A percentile compares a stretch with the other conserved stretches of the same genome.
phyloP scores from a whole-genome alignment of 2,797 vertebrate genomes.

The Danio albolineatus region DNA sequence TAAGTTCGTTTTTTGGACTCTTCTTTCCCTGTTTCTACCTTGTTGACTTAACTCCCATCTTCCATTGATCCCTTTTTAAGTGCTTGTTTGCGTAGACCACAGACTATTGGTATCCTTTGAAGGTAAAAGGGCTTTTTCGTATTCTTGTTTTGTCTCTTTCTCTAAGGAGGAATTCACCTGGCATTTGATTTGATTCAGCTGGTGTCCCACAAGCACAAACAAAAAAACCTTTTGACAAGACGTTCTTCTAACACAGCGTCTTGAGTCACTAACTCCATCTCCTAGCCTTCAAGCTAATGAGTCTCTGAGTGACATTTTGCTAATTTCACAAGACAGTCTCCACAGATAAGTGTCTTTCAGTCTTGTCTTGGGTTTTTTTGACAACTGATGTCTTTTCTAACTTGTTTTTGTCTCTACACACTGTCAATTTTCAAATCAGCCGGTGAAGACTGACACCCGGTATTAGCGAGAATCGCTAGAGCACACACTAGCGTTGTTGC shows the following conservation, averaged over 20 bases:
- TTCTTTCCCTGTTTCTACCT: constrained; percentile 23
- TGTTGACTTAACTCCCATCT: constrained; percentile 43
- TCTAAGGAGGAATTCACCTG: constrained; percentile 23
- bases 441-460: constrained; percentile 27
- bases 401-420: constrained; percentile 45
- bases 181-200: constrained; percentile 18
- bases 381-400: constrained; percentile 36
- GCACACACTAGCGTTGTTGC: neutral
- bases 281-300: constrained; percentile 52
- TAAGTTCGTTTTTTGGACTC: constrained; percentile 26
- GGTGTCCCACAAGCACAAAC: constrained; percentile 26
- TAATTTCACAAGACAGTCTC: constrained; percentile 52
- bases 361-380: constrained; percentile 34
- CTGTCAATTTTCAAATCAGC: constrained; percentile 54
- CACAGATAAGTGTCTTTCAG: constrained; percentile 42
- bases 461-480: neutral
- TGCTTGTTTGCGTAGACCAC: constrained; percentile 17
- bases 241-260: constrained; percentile 30
- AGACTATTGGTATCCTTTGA: constrained; percentile 38
- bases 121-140: constrained; percentile 31
- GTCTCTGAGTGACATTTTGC: constrained; percentile 51
- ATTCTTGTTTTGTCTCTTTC: constrained; percentile 13
- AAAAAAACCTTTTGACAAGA: constrained; percentile 40
- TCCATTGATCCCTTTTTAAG: constrained; percentile 43
- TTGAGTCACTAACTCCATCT: constrained; percentile 52